Conservation (phyloP, 2,888 invertebrate genomes). For the Athripsodes cinereus region DNA sequence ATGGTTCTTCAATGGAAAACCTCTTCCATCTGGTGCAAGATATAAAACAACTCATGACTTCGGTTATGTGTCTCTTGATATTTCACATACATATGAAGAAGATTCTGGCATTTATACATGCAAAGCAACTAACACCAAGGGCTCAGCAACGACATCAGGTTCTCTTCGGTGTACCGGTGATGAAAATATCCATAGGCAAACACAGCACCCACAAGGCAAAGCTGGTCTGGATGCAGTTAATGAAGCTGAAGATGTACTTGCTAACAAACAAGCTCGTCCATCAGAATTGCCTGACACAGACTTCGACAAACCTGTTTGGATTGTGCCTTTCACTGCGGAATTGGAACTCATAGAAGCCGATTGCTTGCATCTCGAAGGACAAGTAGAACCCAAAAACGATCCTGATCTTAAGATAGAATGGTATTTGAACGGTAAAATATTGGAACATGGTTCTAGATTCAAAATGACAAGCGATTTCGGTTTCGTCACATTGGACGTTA, state of each 20-base stretch:
- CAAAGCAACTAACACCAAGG: slow-evolving; percentile 83
- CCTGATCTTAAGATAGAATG: slow-evolving; percentile 87
- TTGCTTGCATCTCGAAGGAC: slow-evolving; percentile 86
- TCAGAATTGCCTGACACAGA: slow-evolving; percentile 66
- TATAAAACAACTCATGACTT: slow-evolving; percentile 94
- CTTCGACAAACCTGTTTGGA: slow-evolving; percentile 82
- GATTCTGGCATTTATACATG: slow-evolving; percentile 91
- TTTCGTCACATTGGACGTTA: slow-evolving; percentile 89
- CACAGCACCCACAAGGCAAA: slow-evolving; percentile 92
- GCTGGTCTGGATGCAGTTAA: slow-evolving; percentile 85
- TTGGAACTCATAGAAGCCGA: slow-evolving; percentile 77
- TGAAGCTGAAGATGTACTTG: slow-evolving; percentile 78
- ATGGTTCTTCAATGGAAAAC: slow-evolving; percentile 93
- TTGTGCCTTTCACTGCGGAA: slow-evolving; percentile 73
- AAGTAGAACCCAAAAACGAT: slow-evolving; percentile 91
- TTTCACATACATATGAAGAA: slow-evolving; percentile 81
- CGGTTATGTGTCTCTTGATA: slow-evolving; percentile 89
- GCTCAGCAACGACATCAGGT: slow-evolving; percentile 85
- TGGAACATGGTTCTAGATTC: slow-evolving; percentile 84
- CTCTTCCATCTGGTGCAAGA: slow-evolving; percentile 80
- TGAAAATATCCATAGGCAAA: slow-evolving; percentile 75
- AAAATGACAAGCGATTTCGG: slow-evolving; percentile 94
- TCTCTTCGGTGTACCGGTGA: slow-evolving; percentile 79
- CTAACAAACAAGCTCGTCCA: slow-evolving; percentile 64
- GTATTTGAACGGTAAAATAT: slow-evolving; percentile 87